Conservation (phyloP, 2,888 invertebrate species). For the Caenorhabditis doughertyi region DNA sequence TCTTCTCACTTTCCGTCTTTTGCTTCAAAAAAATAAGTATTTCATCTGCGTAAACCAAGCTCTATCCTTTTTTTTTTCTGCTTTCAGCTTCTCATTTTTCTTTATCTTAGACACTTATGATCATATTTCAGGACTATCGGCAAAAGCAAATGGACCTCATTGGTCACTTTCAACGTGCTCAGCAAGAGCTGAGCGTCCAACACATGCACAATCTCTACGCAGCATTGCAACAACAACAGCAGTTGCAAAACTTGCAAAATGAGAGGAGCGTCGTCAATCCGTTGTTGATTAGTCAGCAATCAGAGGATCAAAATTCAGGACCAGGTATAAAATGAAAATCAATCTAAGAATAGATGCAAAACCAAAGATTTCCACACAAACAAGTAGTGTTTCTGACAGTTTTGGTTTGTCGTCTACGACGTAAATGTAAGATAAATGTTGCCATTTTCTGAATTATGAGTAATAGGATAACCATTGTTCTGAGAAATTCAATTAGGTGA, state of each 20-base stretch:
- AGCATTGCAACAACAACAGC: constrained; percentile 67
- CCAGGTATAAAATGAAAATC: no score
- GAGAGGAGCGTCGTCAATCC: constrained; percentile 35
- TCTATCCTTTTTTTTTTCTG: neutral
- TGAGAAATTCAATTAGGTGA: neutral
- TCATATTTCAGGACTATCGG: constrained; percentile 71
- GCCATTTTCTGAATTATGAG: neutral
- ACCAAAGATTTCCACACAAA: neutral
- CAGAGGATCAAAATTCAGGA: constrained; percentile 51
- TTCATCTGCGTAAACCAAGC: neutral
- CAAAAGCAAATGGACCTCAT: constrained; percentile 80
- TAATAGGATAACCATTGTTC: neutral
- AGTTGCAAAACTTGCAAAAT: constrained; percentile 41
- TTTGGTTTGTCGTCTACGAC: neutral
- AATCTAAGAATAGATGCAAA: no score
- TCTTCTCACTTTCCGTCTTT: neutral
- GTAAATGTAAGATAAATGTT: neutral
- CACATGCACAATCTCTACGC: constrained; percentile 69
- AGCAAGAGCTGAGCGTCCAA: constrained; percentile 72
- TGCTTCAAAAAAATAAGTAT: neutral
- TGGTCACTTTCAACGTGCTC: constrained; percentile 72
- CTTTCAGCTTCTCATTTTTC: neutral
- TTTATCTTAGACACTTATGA: neutral
- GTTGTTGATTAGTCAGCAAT: constrained; percentile 41
- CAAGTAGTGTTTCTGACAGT: neutral